Evolutionary conservation across 1,140 invertebrate genomes (phyloP).

Genomic region (Pararge aegeria): DNA sequence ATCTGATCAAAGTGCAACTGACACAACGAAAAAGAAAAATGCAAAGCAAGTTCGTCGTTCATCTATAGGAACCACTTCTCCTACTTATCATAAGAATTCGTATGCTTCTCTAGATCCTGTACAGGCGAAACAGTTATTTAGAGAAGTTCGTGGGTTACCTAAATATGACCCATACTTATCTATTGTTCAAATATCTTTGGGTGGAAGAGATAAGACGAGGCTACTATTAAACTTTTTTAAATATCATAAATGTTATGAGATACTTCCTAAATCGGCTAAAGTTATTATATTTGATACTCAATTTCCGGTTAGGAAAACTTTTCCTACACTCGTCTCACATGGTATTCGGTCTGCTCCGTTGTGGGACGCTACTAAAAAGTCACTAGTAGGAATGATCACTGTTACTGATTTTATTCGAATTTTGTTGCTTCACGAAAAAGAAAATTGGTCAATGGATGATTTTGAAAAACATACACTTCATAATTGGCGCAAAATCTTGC

Average conservation of each 20-base stretch:
- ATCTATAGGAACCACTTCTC: slow-evolving; percentile 72
- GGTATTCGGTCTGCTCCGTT: slow-evolving; percentile 70
- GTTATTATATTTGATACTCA: slow-evolving; percentile 75
- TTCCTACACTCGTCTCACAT: slow-evolving; percentile 70
- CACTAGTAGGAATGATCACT: slow-evolving; percentile 71
- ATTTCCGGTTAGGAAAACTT: slow-evolving; percentile 73
- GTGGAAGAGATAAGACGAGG: slow-evolving; percentile 72
- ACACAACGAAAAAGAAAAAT: slow-evolving; percentile 60
- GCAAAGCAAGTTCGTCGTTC: slow-evolving; percentile 56
- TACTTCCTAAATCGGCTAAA: slow-evolving; percentile 74
- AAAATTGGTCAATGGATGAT: slow-evolving; percentile 67
- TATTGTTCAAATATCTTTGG: slow-evolving; percentile 73
- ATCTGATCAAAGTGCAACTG: slow-evolving; percentile 43
- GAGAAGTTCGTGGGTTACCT: slow-evolving; percentile 69
- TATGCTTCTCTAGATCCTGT: slow-evolving; percentile 67
- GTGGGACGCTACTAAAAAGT: slow-evolving; percentile 70
- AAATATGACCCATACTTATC: slow-evolving; percentile 75
- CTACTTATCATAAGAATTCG: slow-evolving; percentile 74
- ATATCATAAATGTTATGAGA: slow-evolving; percentile 75
- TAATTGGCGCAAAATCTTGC: slow-evolving; percentile 68
- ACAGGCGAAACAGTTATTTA: slow-evolving; percentile 72
- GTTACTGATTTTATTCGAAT: slow-evolving; percentile 73
- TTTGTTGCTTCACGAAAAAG: slow-evolving; percentile 58
- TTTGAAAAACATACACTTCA: slow-evolving; percentile 69
- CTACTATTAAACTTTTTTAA: slow-evolving; percentile 74